These are phyloP conservation scores for Esox lucius DNA, from an alignment of 2,797 vertebrate genomes.

Conservation along the genomic window DNA sequence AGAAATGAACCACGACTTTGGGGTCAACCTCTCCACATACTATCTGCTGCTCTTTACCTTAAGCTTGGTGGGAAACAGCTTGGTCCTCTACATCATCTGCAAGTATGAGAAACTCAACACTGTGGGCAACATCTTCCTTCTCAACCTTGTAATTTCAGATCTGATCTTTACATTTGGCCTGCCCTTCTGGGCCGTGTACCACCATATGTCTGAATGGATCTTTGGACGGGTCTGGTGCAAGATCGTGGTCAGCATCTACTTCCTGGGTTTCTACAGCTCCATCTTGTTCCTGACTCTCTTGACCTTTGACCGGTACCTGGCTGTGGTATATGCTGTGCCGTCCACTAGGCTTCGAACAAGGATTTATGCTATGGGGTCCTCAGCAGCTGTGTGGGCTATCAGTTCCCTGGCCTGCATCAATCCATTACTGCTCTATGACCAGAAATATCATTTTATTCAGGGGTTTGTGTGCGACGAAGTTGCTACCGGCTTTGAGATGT, in stretches of 20 bases:
- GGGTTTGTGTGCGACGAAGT: constrained; percentile 38
- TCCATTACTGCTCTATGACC: constrained; percentile 53
- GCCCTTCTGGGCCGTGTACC: constrained; percentile 69
- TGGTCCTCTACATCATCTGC: constrained; percentile 72
- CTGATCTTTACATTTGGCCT: constrained; percentile 71
- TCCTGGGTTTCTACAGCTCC: constrained; percentile 77
- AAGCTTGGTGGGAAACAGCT: constrained; percentile 69
- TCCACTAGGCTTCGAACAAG: constrained; percentile 50
- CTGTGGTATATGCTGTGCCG: constrained; percentile 71
- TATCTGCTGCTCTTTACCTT: constrained; percentile 70
- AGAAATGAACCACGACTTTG: constrained; percentile 29
- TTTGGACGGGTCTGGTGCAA: constrained; percentile 71
- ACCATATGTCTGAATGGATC: constrained; percentile 64
- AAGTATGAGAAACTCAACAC: constrained; percentile 76
- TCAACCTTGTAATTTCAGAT: constrained; percentile 78
- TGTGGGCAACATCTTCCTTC: constrained; percentile 78
- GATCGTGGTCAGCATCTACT: constrained; percentile 60
- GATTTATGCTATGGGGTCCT: constrained; percentile 61
- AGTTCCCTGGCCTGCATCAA: constrained; percentile 66
- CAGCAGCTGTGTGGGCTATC: constrained; percentile 65
- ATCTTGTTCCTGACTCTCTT: constrained; percentile 77
- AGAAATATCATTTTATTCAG: fast-evolving
- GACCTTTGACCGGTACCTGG: constrained; percentile 78
- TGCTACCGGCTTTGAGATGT: fast-evolving
- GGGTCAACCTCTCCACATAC: constrained; percentile 54